These are phyloP conservation scores for Triplophysa tibetana DNA, from an alignment of 2,113 vertebrate genomes.

Conservation along the genomic window DNA sequence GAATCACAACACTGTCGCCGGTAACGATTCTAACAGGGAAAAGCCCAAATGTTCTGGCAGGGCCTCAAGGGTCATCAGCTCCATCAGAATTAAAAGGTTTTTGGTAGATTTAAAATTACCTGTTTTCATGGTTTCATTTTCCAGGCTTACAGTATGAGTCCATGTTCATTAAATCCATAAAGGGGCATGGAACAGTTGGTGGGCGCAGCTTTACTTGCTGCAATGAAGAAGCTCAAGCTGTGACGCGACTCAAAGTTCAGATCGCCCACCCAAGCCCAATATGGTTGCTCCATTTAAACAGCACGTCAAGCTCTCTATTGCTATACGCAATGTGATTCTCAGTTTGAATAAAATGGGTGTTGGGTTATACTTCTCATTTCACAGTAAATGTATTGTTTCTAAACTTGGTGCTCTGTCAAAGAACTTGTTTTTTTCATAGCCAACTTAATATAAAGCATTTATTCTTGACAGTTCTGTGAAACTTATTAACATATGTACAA, in stretches of 20 bases:
- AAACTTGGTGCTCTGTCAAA: background rate
- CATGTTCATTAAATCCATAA: slow-evolving; percentile 17
- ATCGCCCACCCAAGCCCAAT: background rate
- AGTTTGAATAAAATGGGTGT: background rate
- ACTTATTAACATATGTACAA: no score
- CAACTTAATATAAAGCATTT: no score
- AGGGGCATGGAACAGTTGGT: background rate
- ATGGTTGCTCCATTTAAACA: background rate
- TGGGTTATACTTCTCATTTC: background rate
- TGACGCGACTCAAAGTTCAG: background rate
- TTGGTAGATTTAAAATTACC: background rate
- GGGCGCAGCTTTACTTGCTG: background rate
- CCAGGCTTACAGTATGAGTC: background rate
- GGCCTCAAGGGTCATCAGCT: background rate
- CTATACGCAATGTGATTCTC: background rate
- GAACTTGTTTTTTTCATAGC: background rate
- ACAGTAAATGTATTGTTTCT: background rate
- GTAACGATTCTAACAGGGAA: background rate
- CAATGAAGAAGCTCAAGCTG: background rate
- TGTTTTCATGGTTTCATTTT: background rate
- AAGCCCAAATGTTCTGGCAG: slow-evolving; percentile 22
- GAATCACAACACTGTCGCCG: background rate
- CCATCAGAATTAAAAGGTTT: background rate
- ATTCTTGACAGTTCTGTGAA: background rate
- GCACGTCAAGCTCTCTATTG: background rate